Base-by-base conservation (phyloP, 2,797 vertebrate genomes). In the Rallus crepitans region DNA sequence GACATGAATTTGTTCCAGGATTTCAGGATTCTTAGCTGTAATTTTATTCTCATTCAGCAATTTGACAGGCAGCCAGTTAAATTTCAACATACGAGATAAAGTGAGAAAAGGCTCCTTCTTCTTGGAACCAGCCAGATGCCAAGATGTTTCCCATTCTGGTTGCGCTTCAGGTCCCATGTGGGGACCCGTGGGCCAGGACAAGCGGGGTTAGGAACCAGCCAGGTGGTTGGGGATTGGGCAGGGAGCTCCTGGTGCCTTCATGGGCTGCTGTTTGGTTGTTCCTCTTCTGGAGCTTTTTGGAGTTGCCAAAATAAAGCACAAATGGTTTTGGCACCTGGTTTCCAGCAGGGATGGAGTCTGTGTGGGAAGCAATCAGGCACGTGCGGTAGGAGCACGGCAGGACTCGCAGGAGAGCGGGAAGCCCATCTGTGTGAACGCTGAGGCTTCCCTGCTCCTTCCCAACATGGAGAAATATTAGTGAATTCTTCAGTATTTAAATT, bases 1-100 rank as follows among this genome's bases (percentile, higher is more conserved):
- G 94, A 96, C 68, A 35, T 2, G 64, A 68, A 56, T 87, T 82
- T 50, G 87, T 89, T 93, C 94, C 95, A 96, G 86, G 68, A 82
- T 93, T 85, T 95, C 87, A 71, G 71, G 69, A 75, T 76, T 40
- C 75, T 91, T 69, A 79, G 71, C 75, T 87, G 65, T 27, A 18
- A 89, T 87, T 82, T 93, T 35, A 57, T 93, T 89, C 88, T 77
- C 90, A 73, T 68, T 90, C 73, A 60, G 91, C 39, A 87, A 21
- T 65, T 52, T 94, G 85, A 93, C 80, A 96, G 55, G 88, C 90
- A 92, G 87, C 73, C 53, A 56, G 84, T 78, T 68, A 61, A 17
- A 89, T 27, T 82, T 71, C 87, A 82, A 21, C 73, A 52, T 10
- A 42, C n/a, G 56, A 57, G 55, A 56, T 0, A 56, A 87, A 80